These are phyloP conservation scores for Drosophila nikananu DNA, from an alignment of 1,140 invertebrate genomes.

Conservation along the genomic window DNA sequence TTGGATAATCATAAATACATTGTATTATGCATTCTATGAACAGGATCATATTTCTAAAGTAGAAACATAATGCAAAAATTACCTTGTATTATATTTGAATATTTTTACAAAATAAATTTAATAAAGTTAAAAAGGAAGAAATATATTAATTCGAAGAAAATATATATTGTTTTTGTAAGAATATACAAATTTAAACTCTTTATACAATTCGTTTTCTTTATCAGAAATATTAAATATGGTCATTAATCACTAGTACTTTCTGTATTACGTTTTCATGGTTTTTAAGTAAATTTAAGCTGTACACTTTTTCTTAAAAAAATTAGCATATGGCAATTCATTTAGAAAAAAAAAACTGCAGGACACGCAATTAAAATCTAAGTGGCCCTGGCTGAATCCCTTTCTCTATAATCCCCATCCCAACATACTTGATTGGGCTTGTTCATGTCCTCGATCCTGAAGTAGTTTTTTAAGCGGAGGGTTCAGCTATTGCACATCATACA, in stretches of 20 bases:
- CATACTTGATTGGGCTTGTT: not conserved
- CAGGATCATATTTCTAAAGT: too few species aligned
- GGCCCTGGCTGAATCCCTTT: not conserved
- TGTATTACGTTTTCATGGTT: too few species aligned
- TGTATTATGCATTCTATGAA: not conserved
- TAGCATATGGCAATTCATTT: not conserved
- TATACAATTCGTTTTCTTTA: too few species aligned
- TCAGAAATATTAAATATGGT: too few species aligned
- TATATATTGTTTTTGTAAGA: too few species aligned
- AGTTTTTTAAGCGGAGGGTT: slow-evolving; percentile 3
- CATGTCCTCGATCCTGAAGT: slow-evolving; percentile 1
- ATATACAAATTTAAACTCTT: too few species aligned
- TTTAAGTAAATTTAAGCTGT: not conserved
- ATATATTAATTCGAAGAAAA: too few species aligned
- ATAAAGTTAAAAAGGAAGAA: not conserved
- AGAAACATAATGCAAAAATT: not conserved
- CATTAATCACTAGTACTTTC: too few species aligned
- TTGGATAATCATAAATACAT: slow-evolving; percentile 8
- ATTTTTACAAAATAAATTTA: not conserved
- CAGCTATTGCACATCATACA: slow-evolving; percentile 2
- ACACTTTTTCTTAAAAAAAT: not conserved
- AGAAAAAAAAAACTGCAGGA: not conserved
- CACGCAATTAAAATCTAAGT: not conserved
- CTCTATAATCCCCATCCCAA: not conserved
- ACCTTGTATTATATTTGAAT: not conserved